phyloP scores from a whole-genome alignment of 53 echinoderm and acorn worm genomes.

The Paracentrotus lividus region DNA sequence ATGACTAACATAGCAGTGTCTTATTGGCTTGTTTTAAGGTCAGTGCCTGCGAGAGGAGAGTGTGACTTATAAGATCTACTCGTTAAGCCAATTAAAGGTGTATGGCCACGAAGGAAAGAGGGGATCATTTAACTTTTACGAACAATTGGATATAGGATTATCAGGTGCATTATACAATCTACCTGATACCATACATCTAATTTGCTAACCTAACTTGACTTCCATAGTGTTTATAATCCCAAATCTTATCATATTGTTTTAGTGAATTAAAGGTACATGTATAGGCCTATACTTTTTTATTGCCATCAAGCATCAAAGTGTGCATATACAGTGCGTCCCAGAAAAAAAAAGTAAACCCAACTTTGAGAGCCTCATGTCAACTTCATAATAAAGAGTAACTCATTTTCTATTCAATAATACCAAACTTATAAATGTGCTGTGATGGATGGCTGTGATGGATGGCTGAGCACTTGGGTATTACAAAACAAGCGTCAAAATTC shows the following conservation, averaged over 20 bases:
- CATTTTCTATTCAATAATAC: no score
- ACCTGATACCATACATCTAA: neutral
- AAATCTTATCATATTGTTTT: neutral
- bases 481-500: no score
- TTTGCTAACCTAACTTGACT: neutral
- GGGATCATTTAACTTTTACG: no score
- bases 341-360: no score
- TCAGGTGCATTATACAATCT: neutral
- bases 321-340: no score
- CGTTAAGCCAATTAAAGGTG: neutral
- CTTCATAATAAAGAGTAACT: no score
- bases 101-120: neutral
- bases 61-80: neutral
- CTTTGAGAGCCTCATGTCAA: no score
- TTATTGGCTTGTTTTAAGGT: neutral
- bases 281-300: no score
- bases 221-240: neutral
- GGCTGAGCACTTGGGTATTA: no score
- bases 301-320: no score
- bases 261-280: neutral
- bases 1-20: conserved; percentile 9
- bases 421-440: no score
- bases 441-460: no score
- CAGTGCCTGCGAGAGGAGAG: neutral
- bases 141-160: conserved; percentile 6